These are phyloP conservation scores for Eptesicus fuscus DNA, from an alignment of 2,113 vertebrate genomes.

Conservation along the genomic window DNA sequence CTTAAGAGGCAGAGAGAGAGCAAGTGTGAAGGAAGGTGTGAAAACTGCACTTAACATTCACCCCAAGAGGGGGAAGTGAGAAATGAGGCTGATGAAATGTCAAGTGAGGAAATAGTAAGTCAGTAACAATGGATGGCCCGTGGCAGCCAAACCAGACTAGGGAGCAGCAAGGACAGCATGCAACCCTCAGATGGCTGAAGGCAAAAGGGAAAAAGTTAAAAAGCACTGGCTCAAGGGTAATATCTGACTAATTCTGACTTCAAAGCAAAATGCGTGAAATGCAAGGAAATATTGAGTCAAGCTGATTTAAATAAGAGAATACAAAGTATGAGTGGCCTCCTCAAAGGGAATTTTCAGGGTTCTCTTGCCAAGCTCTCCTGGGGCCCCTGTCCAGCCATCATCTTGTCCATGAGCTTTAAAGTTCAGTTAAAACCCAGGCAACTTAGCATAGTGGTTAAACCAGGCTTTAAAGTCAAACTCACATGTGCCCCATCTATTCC, in stretches of 20 bases:
- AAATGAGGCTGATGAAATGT: constrained; percentile 19
- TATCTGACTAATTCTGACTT: background rate
- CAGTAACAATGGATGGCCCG: background rate
- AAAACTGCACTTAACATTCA: background rate
- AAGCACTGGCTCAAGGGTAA: background rate
- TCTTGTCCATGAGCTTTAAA: background rate
- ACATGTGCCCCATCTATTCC: background rate
- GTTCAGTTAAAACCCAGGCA: background rate
- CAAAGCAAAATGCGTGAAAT: constrained; percentile 5
- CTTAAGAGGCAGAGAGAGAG: background rate
- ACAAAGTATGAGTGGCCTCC: background rate
- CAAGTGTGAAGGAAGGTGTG: background rate
- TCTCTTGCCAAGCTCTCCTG: background rate
- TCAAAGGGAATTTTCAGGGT: background rate
- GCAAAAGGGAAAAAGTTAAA: background rate
- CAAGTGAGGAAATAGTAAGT: background rate
- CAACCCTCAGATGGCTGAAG: background rate
- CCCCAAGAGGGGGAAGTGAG: constrained; percentile 8
- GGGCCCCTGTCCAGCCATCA: background rate
- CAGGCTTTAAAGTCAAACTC: background rate
- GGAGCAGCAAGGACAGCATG: background rate
- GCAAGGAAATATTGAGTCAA: background rate
- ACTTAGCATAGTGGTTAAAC: background rate
- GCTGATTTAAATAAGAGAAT: background rate
- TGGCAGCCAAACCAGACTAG: background rate